Percentiles rank a stretch among this genome's conserved stretches.
Evolutionary conservation across 2,888 invertebrate genomes (phyloP).

Genomic region (Sminthurides aquaticus): DNA sequence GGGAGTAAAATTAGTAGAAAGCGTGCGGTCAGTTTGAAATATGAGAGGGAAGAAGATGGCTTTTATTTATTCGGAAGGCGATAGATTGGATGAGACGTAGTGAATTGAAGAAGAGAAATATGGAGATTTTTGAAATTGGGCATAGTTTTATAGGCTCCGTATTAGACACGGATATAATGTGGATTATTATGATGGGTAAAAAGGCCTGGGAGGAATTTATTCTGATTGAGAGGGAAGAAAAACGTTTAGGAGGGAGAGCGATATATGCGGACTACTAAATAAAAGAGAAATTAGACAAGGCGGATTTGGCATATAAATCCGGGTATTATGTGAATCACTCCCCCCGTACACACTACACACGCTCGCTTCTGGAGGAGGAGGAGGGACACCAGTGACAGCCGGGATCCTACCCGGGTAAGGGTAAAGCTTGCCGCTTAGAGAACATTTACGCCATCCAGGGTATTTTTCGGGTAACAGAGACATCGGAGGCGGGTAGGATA

Average conservation of each 20-base stretch:
- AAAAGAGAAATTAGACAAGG: background rate
- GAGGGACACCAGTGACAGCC: too few relatives aligned
- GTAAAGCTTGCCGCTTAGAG: too few relatives aligned
- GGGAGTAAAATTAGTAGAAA: too few relatives aligned
- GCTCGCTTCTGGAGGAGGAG: too few relatives aligned
- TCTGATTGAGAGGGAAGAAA: background rate
- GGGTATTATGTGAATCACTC: background rate
- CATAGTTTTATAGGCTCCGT: background rate
- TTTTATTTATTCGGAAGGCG: too few relatives aligned
- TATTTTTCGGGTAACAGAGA: background rate
- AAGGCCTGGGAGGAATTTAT: background rate
- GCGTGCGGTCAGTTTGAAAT: too few relatives aligned
- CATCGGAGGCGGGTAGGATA: too few relatives aligned
- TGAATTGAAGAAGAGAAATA: background rate
- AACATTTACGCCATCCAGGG: background rate
- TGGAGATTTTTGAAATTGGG: background rate
- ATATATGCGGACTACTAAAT: background rate
- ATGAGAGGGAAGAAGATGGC: too few relatives aligned
- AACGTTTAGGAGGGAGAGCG: background rate
- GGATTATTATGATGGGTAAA: background rate
- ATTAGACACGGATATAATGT: background rate
- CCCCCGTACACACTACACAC: too few relatives aligned
- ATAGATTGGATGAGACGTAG: background rate
- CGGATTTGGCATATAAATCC: background rate
- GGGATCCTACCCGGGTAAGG: too few relatives aligned